phyloP scores from a whole-genome alignment of 2,888 invertebrate species.

The Parnassius orleans region DNA sequence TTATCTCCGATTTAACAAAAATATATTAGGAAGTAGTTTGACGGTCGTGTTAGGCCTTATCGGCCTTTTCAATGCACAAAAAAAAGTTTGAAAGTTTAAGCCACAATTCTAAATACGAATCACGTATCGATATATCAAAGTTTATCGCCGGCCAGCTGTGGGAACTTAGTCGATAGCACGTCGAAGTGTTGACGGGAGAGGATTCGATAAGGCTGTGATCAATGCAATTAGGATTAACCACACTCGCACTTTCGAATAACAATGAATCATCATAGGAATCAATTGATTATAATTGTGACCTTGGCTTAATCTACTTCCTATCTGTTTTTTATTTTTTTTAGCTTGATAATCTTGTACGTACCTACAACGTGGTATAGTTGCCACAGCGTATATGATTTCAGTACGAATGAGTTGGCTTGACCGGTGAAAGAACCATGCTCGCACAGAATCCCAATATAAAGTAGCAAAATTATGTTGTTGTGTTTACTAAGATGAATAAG shows the following conservation, averaged over 20 bases:
- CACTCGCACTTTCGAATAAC: slow-evolving; percentile 1
- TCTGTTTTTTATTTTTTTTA: neutral
- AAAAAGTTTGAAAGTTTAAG: neutral
- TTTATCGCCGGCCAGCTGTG: slow-evolving; percentile 34
- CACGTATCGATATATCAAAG: slow-evolving; percentile 28
- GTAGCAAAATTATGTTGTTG: no score
- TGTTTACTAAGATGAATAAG: no score
- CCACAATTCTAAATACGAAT: slow-evolving; percentile 22
- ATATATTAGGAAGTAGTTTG: neutral
- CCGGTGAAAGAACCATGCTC: no score
- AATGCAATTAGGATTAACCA: slow-evolving; percentile 31
- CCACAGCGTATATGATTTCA: no score
- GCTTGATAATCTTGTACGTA: no score
- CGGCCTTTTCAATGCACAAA: neutral
- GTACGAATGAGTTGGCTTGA: no score
- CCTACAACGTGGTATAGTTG: no score
- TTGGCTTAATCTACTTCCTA: neutral
- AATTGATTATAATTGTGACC: neutral
- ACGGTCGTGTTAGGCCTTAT: no score
- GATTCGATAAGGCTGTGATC: slow-evolving; percentile 32
- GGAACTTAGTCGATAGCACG: slow-evolving; percentile 33
- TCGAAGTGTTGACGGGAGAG: slow-evolving; percentile 28
- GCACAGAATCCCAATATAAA: no score
- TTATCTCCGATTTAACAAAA: no score
- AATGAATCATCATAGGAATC: slow-evolving; percentile 4